Evolutionary conservation across 2,888 invertebrate species (phyloP), one percentile per base, ranked within the genome.

Genomic region (Nephrocerus scutellatus): DNA sequence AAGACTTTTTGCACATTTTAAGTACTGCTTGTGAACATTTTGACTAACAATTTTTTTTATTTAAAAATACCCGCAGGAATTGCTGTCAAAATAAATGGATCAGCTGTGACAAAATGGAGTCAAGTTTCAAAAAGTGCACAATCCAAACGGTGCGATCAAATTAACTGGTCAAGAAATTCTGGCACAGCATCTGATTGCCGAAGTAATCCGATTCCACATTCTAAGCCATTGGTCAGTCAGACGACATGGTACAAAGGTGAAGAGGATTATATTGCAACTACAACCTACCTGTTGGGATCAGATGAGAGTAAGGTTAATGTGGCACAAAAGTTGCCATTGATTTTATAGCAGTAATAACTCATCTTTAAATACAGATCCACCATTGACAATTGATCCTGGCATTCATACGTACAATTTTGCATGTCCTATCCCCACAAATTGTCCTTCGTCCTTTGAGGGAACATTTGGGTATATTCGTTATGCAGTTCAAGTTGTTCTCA

Each of bases 401-500:
- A 58, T 60, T 3, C 68, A 73, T 38, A 68, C 65, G 2, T 72
- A 68, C 45, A 66, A 63, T 2, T 76, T 76, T 53, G 58, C 69
- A 16, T 72, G 68, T 31, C 61, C 57, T 5, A 57, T 76, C 16
- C 76, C 76, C 1, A 33, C 35, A 1, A 58, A 60, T 22, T 69
- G 72, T 32, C 76, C 76, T 0, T 70, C 75, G 0, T 72, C 75
- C 0, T 73, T 70, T 50, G 74, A 75, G 41, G 71, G 71, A 1
- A 30, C 50, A 0, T 46, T 63, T 8, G 76, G 76, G 0, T 68
- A 71, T 39, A 63, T 77, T 18, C 61, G 79, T 3, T 82, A 82
- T 57, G 68, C 73, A 55, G 55, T 57, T 0, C 53, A 82, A 63
- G 82, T 83, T 2, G 77, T 75, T 2, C 70, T 91, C 9, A 83